These are phyloP conservation scores for Colius striatus DNA, from an alignment of 2,113 vertebrate genomes.

Conservation along the genomic window DNA sequence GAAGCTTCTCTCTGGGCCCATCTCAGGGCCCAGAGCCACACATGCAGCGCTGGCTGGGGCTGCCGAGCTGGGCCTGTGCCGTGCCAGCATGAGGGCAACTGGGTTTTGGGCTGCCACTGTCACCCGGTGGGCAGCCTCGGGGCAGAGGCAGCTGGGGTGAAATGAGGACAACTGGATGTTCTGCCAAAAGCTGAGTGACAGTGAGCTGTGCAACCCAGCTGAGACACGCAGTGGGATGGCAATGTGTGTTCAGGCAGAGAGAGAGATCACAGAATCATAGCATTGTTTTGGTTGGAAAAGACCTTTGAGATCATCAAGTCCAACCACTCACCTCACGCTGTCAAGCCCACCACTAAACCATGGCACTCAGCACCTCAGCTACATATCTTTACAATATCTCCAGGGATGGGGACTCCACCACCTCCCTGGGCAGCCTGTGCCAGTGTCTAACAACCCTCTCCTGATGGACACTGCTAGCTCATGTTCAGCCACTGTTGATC, in stretches of 20 bases:
- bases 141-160: background rate
- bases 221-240: background rate
- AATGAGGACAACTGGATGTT: background rate
- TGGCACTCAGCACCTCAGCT: too few relatives aligned
- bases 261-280: background rate
- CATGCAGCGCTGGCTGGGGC: rapidly evolving
- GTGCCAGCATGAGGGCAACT: background rate
- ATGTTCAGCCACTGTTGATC: too few relatives aligned
- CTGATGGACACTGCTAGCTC: too few relatives aligned
- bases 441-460: too few relatives aligned
- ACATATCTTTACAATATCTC: too few relatives aligned
- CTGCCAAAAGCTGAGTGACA: conserved; percentile 14
- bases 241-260: background rate
- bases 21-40: rapidly evolving
- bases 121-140: background rate
- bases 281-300: too few relatives aligned
- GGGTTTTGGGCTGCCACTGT: background rate
- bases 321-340: too few relatives aligned
- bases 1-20: rapidly evolving
- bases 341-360: too few relatives aligned
- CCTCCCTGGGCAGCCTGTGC: too few relatives aligned
- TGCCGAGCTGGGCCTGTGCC: rapidly evolving
- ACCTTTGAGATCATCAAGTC: too few relatives aligned
- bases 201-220: background rate
- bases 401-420: too few relatives aligned